These are phyloP conservation scores for Cerastoderma edule DNA, from an alignment of 2,888 invertebrate genomes.

Conservation along the genomic window DNA sequence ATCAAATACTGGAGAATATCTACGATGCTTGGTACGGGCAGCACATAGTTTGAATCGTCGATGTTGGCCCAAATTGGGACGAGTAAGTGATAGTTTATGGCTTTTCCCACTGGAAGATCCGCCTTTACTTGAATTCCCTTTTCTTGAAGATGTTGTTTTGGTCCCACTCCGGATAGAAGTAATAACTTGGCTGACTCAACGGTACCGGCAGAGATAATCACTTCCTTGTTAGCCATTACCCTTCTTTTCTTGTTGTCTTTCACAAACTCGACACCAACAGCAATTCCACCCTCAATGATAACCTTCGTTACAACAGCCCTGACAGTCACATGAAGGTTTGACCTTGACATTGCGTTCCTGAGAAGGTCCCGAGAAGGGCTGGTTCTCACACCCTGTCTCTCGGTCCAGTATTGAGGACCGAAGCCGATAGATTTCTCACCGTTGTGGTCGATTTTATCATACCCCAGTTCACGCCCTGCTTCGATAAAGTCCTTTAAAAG, in stretches of 20 bases:
- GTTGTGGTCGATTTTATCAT: conserved; percentile 84
- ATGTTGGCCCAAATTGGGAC: conserved; percentile 2
- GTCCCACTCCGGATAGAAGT: conserved; percentile 82
- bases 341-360: background rate
- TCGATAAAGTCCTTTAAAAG: conserved; percentile 78
- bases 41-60: background rate
- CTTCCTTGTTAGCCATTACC: conserved; percentile 59
- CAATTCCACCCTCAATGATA: conserved; percentile 15
- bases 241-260: conserved; percentile 15
- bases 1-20: conserved; percentile 15
- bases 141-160: conserved; percentile 76
- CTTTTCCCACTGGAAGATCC: conserved; percentile 78
- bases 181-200: conserved; percentile 81
- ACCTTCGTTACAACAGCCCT: conserved; percentile 27
- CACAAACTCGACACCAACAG: conserved; percentile 24
- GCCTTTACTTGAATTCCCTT: conserved; percentile 74
- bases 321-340: conserved; percentile 25
- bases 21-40: background rate
- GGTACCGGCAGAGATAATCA: conserved; percentile 80
- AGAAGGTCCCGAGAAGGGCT: conserved; percentile 26
- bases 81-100: conserved; percentile 75
- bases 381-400: conserved; percentile 65
- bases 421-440: conserved; percentile 42
- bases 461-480: conserved; percentile 87
- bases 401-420: conserved; percentile 29